These are phyloP conservation scores for Diplazon laetatorius DNA, from an alignment of 2,888 invertebrate genomes.

Conservation along the genomic window DNA sequence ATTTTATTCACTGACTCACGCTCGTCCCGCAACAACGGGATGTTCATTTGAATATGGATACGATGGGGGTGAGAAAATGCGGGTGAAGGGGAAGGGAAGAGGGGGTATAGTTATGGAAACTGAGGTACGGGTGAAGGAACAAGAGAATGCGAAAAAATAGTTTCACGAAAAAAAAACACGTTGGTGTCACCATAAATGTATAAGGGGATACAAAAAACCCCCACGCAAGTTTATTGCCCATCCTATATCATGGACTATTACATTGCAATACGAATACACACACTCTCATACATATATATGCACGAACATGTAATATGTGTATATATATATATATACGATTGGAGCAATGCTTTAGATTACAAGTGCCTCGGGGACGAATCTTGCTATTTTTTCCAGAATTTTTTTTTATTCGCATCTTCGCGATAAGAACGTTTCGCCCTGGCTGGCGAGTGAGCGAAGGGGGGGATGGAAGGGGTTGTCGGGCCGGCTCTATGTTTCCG, in stretches of 20 bases:
- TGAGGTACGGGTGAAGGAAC: conserved; percentile 26
- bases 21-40: conserved; percentile 67
- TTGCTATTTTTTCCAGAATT: conserved; percentile 29
- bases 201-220: conserved; percentile 46
- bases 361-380: conserved; percentile 57
- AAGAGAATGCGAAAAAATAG: conserved; percentile 38
- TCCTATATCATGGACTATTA: conserved; percentile 57
- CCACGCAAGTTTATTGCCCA: conserved; percentile 55
- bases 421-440: conserved; percentile 57
- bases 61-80: not conserved
- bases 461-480: conserved; percentile 19
- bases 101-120: too few species aligned
- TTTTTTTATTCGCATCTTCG: conserved; percentile 22
- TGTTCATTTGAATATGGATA: conserved; percentile 74
- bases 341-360: conserved; percentile 60
- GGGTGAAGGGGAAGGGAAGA: conserved; percentile 5
- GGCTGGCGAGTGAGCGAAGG: conserved; percentile 20
- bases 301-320: too few species aligned
- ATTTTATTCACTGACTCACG: conserved; percentile 69
- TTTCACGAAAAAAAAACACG: conserved; percentile 39
- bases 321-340: conserved; percentile 17
- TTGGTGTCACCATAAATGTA: conserved; percentile 60
- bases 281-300: not conserved
- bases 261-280: conserved; percentile 52
- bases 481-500: conserved; percentile 38